Percentiles rank a stretch among this genome's conserved stretches.
Evolutionary conservation across 2,113 vertebrate species (phyloP).

Genomic region (Dryoscopus gambensis): DNA sequence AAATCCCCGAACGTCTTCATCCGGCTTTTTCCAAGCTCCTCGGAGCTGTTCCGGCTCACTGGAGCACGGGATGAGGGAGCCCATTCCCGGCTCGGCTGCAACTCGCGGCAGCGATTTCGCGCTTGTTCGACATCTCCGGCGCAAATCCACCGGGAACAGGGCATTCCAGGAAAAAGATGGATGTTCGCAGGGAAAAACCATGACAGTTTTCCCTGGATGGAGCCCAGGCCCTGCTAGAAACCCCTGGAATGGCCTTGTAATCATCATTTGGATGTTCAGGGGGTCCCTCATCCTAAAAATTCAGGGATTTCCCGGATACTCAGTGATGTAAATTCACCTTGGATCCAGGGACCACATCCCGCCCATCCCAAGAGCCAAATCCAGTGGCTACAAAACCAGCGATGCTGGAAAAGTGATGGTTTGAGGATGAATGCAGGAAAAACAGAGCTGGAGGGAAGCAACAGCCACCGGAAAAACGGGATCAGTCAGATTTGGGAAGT

Average conservation of each 20-base stretch:
- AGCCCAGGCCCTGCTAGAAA: background rate
- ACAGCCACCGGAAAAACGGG: background rate
- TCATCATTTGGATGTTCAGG: background rate
- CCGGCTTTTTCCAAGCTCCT: background rate
- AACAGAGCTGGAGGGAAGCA: background rate
- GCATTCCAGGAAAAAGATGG: background rate
- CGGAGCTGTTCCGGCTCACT: background rate
- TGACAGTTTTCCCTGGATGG: accelerated
- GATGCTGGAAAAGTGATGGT: background rate
- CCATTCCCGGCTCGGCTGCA: background rate
- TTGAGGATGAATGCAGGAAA: background rate
- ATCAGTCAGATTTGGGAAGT: background rate
- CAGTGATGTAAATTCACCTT: accelerated
- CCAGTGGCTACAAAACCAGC: accelerated
- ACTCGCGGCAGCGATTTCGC: accelerated
- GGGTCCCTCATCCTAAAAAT: background rate
- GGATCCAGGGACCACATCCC: background rate
- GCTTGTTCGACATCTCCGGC: background rate
- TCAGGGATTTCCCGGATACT: background rate
- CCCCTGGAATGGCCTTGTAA: background rate
- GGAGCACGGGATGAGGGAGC: background rate
- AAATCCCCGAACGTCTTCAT: background rate
- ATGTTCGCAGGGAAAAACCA: background rate
- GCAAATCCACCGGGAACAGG: background rate
- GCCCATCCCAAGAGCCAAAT: background rate